phyloP scores from a whole-genome alignment of 2,797 vertebrate species.

The Peromyscus nudipes region DNA sequence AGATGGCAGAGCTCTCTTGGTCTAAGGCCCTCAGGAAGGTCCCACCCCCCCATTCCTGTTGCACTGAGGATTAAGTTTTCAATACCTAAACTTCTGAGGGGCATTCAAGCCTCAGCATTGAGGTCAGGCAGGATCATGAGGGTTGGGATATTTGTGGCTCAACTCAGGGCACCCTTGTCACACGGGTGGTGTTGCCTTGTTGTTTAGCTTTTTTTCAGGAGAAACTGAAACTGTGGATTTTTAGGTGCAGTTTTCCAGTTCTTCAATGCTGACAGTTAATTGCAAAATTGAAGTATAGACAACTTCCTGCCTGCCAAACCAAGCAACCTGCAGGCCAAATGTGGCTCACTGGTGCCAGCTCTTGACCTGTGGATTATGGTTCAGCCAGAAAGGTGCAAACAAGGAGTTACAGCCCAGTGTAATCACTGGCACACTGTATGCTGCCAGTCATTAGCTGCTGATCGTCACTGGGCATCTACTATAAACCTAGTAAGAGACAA shows the following conservation, averaged over 20 bases:
- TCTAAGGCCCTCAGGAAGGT: neutral
- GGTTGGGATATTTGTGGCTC: neutral
- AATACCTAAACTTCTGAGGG: neutral
- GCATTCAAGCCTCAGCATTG: neutral
- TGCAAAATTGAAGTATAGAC: neutral
- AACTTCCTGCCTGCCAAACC: neutral
- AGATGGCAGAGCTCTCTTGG: neutral
- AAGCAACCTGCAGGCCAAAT: neutral
- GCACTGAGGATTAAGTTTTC: neutral
- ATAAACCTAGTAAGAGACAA: neutral
- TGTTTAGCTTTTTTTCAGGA: neutral
- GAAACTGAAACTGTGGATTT: conserved; percentile 24
- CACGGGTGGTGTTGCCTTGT: neutral
- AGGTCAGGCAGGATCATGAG: neutral
- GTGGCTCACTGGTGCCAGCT: neutral
- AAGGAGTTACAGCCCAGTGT: neutral
- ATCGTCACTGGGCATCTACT: neutral
- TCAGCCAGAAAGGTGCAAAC: neutral
- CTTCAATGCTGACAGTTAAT: conserved; percentile 54
- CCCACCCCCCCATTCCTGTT: neutral
- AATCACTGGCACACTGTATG: too few relatives aligned
- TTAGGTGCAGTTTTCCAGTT: conserved; percentile 8
- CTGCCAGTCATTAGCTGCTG: neutral
- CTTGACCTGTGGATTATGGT: neutral
- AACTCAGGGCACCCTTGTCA: neutral